Evolutionary conservation across 2,888 invertebrate genomes (phyloP), one percentile per base, ranked within the genome.

Genomic region (Eupithecia subfuscata): DNA sequence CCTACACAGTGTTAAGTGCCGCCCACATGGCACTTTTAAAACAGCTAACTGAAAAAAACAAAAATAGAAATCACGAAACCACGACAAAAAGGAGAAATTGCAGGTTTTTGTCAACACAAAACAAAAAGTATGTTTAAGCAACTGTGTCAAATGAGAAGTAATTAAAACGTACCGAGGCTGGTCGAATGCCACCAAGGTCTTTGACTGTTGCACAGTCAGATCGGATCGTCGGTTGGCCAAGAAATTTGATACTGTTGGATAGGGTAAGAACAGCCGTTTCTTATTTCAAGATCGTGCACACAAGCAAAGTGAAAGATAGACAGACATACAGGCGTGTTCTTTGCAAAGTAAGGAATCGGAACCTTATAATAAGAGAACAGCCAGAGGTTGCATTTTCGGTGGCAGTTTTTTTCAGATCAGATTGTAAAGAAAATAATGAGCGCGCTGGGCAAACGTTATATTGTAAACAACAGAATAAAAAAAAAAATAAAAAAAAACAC

Each of bases 91-190:
- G 64, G 70, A 71, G 75, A 77, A 77, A 75, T 73, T 56, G 34
- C 25, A 56, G 25, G 37, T 4, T 48, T 65, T 71, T 70, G 69
- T 64, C 68, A 64, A 52, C 63, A 45, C 22, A 52, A 37, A 34
- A 73, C 73, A 76, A 78, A 77, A 83, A 81, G 70, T 65, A 75
- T 52, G 60, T 73, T 80, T 78, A 80, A 75, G 82, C 85, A 85
- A 87, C 84, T 79, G 83, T 89, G 85, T 85, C 90, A 83, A 90
- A 91, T 89, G 82, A 82, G 56, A 76, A 82, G 80, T 91, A 89
- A 91, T 92, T 89, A 87, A 85, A 84, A 56, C 84, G 87, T 89
- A 88, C 87, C 88, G 85, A 84, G 84, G 85, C 84, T 87, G 87
- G 84, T 80, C 85, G 85, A 82, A 78, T 81, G 75, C 70, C 67